Evolutionary conservation across 1,140 invertebrate species (phyloP), one percentile per base, ranked within the genome.

Genomic region (Caligus rogercresseyi): DNA sequence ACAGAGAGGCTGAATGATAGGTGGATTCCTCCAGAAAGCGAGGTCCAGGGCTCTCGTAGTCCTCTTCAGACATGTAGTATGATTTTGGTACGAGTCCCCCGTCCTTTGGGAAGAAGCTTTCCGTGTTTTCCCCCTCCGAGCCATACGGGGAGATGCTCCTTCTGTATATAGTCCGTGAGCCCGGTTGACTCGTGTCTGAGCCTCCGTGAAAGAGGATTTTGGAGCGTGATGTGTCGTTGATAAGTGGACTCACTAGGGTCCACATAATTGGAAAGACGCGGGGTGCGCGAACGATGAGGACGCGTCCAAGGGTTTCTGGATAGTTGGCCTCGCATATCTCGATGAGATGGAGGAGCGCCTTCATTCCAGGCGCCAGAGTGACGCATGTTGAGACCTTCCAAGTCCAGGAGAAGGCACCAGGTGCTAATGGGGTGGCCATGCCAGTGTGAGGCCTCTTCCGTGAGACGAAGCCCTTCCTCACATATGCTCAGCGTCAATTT

Each of bases 161-260:
- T 78, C 52, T 87, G 81, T 54, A 96, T 88, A 69, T 89, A 93
- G 71, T 92, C 87, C 18, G 79, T 78, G 1, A 95, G 76, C 3
- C 88, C 87, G 19, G 87, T 87, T 26, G 78, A n/a, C n/a, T 25
- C 13, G n/a, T 26, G 18, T 57, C 55, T 86, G 79, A 87, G 24
- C 86, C 88, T 54, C 85, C 87, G 74, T 89, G 91, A 70, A 94
- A 89, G 72, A 93, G 78, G 72, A 96, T 95, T 74, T 96, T 96
- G 63, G 85, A 85, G 65, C 91, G 80, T 0, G 91, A 96, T 69
- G 89, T 89, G 72, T 95, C 91, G 76, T 95, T 90, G 69, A 96
- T 96, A 72, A 96, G 95, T n/a, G 89, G 89, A 70, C 87, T 88
- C 59, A 96, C 86, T 54, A 96, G 79, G 0, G 91, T 95, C 92